Evolutionary conservation across 2,888 invertebrate species (phyloP).

Genomic region (Dryobota labecula): DNA sequence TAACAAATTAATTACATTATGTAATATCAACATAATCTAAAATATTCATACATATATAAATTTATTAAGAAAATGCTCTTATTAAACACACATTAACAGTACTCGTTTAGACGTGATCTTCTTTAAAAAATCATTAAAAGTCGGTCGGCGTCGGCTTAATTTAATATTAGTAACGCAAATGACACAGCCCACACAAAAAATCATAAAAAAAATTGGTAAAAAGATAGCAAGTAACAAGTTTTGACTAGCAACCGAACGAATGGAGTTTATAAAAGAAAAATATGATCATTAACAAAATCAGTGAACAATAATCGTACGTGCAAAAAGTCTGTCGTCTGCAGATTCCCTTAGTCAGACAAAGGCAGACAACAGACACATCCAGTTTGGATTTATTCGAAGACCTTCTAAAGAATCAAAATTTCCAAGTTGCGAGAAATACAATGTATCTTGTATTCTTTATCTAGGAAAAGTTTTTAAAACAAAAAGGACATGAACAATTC

Average conservation of each 20-base stretch:
- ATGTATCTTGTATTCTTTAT: constrained; percentile 23
- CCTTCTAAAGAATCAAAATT: constrained; percentile 43
- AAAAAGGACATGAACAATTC: constrained; percentile 35
- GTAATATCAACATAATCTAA: too few relatives aligned
- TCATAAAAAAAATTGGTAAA: background rate
- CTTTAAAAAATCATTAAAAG: too few relatives aligned
- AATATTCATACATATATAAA: too few relatives aligned
- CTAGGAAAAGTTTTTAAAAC: constrained; percentile 9
- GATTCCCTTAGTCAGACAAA: constrained; percentile 12
- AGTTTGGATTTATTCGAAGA: constrained; percentile 42
- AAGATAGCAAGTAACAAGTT: background rate
- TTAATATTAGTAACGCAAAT: background rate
- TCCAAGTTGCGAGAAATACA: constrained; percentile 43
- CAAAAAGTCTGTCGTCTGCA: constrained; percentile 32
- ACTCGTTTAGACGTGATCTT: too few relatives aligned
- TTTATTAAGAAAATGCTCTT: too few relatives aligned
- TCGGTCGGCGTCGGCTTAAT: too few relatives aligned
- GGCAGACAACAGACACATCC: constrained; percentile 17
- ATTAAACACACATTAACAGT: too few relatives aligned
- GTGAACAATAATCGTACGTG: constrained; percentile 47
- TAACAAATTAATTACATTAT: too few relatives aligned
- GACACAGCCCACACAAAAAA: background rate
- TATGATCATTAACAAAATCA: constrained; percentile 40
- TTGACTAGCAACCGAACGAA: background rate
- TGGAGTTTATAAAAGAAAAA: constrained; percentile 21